A percentile compares a stretch with the other conserved stretches of the same genome.
These are phyloP conservation scores for Enteromius afrohamiltoni DNA, from an alignment of 2,797 vertebrate genomes.

Conservation along the genomic window DNA sequence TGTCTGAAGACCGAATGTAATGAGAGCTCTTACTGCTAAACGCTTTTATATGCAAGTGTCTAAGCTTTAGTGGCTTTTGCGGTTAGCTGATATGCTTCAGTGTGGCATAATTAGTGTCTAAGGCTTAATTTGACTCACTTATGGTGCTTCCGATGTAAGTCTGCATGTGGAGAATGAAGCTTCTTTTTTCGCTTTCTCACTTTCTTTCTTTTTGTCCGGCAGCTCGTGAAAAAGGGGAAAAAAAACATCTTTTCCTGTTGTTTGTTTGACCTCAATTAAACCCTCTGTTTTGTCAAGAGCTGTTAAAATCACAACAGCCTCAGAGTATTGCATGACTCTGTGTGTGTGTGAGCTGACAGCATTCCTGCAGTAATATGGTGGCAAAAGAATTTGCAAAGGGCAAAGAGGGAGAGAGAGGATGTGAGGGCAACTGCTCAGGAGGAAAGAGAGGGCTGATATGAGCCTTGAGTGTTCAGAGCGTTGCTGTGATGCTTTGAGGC, in stretches of 20 bases:
- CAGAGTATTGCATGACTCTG: conserved; percentile 54
- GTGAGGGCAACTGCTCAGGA: conserved; percentile 15
- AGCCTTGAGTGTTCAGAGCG: conserved; percentile 62
- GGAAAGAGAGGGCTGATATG: conserved; percentile 64
- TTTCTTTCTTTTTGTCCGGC: conserved; percentile 45
- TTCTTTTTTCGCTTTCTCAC: conserved; percentile 27
- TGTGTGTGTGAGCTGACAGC: conserved; percentile 63
- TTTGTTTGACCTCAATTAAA: conserved; percentile 78
- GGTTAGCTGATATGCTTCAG: conserved; percentile 9
- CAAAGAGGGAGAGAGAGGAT: not conserved
- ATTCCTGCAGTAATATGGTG: conserved; percentile 66
- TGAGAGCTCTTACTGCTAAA: not conserved
- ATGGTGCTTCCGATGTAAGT: not conserved
- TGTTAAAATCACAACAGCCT: conserved; percentile 71
- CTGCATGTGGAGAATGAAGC: conserved; percentile 40
- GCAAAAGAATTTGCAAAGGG: conserved; percentile 49
- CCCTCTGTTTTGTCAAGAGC: conserved; percentile 67
- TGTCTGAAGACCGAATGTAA: not conserved
- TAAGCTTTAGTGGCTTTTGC: conserved; percentile 20
- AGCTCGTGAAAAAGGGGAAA: conserved; percentile 5
- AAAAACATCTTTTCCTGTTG: conserved; percentile 72
- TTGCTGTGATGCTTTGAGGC: not conserved
- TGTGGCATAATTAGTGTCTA: conserved; percentile 8
- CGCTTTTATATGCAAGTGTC: not conserved
- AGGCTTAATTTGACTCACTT: conserved; percentile 15